phyloP scores from a whole-genome alignment of 2,113 vertebrate species.

The Syrmaticus mikado region DNA sequence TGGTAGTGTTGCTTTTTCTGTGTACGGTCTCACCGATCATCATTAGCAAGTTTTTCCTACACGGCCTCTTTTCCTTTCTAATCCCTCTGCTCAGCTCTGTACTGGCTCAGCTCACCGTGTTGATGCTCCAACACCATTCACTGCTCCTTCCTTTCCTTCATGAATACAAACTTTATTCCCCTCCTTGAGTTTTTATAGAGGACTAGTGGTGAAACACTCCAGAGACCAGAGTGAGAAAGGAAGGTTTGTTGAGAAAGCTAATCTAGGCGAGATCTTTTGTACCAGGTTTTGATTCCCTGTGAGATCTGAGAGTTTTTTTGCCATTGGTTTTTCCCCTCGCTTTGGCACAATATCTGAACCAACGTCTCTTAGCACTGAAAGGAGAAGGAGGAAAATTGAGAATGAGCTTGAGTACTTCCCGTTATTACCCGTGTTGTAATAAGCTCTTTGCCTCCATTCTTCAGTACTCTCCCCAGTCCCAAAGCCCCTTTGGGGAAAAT shows the following conservation, averaged over 20 bases:
- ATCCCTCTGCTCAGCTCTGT: neutral
- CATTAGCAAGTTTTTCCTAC: neutral
- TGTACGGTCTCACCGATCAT: neutral
- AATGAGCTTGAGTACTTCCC: neutral
- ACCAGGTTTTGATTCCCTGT: neutral
- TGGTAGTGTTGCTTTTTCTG: neutral
- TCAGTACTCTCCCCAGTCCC: neutral
- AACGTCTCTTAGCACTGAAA: neutral
- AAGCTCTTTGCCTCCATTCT: neutral
- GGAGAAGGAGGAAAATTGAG: neutral
- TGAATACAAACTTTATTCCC: neutral
- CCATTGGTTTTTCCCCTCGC: neutral
- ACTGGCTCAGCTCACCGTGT: fast-evolving
- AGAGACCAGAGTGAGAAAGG: neutral
- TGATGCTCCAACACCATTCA: neutral
- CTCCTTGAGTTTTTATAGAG: neutral
- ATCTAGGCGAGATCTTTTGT: neutral
- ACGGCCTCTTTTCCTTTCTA: neutral
- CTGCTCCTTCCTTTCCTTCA: neutral
- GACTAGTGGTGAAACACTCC: neutral
- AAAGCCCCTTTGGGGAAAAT: neutral
- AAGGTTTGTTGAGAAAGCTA: neutral
- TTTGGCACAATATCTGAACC: neutral
- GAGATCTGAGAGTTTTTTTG: neutral
- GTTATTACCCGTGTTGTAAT: neutral